Conservation (phyloP, 2,797 vertebrate genomes). For the Sarcoramphus papa region DNA sequence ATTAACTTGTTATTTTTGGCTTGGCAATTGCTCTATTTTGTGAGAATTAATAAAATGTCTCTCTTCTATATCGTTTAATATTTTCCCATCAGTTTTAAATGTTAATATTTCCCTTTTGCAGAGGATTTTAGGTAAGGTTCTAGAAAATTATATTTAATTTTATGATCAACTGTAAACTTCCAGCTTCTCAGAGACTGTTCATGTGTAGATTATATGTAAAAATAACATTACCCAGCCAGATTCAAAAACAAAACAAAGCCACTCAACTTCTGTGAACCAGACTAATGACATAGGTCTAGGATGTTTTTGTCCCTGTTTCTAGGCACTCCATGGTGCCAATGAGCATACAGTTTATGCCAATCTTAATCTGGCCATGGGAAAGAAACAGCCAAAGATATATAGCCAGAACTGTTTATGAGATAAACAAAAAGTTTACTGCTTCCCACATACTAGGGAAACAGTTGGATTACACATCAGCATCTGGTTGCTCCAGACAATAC, state of each 20-base stretch:
- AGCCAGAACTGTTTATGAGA: slow-evolving; percentile 60
- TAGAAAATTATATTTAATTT: neutral
- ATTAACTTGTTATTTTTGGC: neutral
- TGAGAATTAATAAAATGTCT: neutral
- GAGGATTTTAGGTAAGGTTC: neutral
- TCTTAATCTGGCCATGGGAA: slow-evolving; percentile 56
- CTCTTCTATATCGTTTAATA: neutral
- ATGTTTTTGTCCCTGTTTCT: slow-evolving; percentile 5
- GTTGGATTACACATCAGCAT: slow-evolving; percentile 73
- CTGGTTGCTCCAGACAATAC: slow-evolving; percentile 73
- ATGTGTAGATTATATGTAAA: neutral
- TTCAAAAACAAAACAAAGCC: slow-evolving; percentile 12
- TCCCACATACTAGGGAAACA: slow-evolving; percentile 74
- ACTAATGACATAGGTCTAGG: neutral
- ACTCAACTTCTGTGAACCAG: slow-evolving; percentile 15
- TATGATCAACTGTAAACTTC: neutral
- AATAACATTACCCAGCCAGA: neutral
- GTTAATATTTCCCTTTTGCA: neutral
- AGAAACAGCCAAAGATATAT: slow-evolving; percentile 45
- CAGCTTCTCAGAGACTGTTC: neutral
- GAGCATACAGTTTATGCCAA: neutral
- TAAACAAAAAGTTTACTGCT: slow-evolving; percentile 67
- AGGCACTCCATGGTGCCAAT: neutral
- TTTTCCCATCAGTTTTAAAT: neutral
- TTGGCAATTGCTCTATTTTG: neutral